A percentile compares a stretch with the other conserved stretches of the same genome.
These are phyloP conservation scores for Oryzaephilus surinamensis DNA, from an alignment of 1,140 invertebrate genomes.

Conservation along the genomic window DNA sequence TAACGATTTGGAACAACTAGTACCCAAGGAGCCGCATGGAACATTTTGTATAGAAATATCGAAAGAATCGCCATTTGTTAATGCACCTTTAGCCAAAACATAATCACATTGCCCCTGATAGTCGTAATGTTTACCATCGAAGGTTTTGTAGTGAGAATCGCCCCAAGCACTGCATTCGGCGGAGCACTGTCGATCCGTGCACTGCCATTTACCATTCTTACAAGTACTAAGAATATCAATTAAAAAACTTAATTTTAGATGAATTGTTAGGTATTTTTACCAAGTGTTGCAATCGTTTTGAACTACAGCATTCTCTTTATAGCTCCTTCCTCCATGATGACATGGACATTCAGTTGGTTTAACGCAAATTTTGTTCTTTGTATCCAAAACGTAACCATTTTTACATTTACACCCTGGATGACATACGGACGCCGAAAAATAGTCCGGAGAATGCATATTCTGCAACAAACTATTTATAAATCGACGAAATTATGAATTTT, in stretches of 20 bases:
- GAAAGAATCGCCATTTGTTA: slow-evolving; percentile 51
- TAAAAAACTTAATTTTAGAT: not conserved
- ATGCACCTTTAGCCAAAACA: slow-evolving; percentile 60
- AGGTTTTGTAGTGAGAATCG: slow-evolving; percentile 78
- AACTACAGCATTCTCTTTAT: slow-evolving; percentile 62
- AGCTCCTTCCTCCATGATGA: slow-evolving; percentile 76
- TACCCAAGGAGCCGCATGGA: slow-evolving; percentile 73
- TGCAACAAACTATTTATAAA: slow-evolving; percentile 25
- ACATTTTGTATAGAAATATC: slow-evolving; percentile 66
- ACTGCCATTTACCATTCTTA: slow-evolving; percentile 55
- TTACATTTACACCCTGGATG: slow-evolving; percentile 68
- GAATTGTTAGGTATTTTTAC: slow-evolving; percentile 35
- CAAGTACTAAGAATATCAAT: slow-evolving; percentile 45
- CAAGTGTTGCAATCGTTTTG: slow-evolving; percentile 76
- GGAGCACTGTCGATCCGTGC: slow-evolving; percentile 50
- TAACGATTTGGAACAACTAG: slow-evolving; percentile 77
- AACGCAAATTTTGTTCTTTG: slow-evolving; percentile 55
- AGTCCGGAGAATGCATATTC: slow-evolving; percentile 57
- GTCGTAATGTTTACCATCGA: slow-evolving; percentile 72
- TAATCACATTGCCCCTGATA: slow-evolving; percentile 86
- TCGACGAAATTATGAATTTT: slow-evolving; percentile 4
- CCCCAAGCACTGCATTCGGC: slow-evolving; percentile 73
- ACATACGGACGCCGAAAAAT: slow-evolving; percentile 46
- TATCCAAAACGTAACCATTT: slow-evolving; percentile 62
- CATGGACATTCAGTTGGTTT: slow-evolving; percentile 65